A percentile compares a stretch with the other conserved stretches of the same genome.
phyloP scores from a whole-genome alignment of 2,113 vertebrate genomes.

The Thryonomys swinderianus region DNA sequence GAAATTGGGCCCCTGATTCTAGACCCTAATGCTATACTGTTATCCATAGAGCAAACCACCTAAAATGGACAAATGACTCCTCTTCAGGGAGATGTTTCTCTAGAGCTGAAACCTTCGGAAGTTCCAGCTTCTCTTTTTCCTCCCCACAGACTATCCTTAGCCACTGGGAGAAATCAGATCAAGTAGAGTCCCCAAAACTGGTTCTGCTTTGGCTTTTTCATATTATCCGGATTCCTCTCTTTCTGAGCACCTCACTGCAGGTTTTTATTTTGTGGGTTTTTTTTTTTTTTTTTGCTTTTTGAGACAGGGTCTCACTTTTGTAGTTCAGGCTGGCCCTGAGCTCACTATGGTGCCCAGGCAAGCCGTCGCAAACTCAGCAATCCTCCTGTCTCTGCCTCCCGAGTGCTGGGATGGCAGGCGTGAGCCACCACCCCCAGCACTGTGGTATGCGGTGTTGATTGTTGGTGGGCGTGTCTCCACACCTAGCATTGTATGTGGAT shows the following conservation, averaged over 20 bases:
- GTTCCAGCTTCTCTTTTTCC: background rate
- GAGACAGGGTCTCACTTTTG: background rate
- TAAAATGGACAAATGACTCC: background rate
- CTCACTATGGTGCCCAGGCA: too few relatives aligned
- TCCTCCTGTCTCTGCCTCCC: too few relatives aligned
- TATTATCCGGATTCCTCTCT: background rate
- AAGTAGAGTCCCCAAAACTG: background rate
- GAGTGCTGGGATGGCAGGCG: too few relatives aligned
- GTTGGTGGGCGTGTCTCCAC: too few relatives aligned
- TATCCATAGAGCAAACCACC: background rate
- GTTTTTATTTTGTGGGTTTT: background rate
- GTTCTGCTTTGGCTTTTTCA: background rate
- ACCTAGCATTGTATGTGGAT: too few relatives aligned
- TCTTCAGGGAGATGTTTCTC: background rate
- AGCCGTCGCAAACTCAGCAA: too few relatives aligned
- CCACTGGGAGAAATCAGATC: background rate
- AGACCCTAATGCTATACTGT: background rate
- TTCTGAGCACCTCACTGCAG: background rate
- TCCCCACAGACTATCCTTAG: background rate
- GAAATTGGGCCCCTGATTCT: background rate
- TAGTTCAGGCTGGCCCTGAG: too few relatives aligned
- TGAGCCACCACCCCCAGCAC: too few relatives aligned
- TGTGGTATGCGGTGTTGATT: too few relatives aligned
- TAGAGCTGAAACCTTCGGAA: background rate
- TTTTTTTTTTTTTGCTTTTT: too few relatives aligned